These are phyloP conservation scores for Sphaeramia orbicularis DNA, from an alignment of 2,797 vertebrate species.

Conservation along the genomic window DNA sequence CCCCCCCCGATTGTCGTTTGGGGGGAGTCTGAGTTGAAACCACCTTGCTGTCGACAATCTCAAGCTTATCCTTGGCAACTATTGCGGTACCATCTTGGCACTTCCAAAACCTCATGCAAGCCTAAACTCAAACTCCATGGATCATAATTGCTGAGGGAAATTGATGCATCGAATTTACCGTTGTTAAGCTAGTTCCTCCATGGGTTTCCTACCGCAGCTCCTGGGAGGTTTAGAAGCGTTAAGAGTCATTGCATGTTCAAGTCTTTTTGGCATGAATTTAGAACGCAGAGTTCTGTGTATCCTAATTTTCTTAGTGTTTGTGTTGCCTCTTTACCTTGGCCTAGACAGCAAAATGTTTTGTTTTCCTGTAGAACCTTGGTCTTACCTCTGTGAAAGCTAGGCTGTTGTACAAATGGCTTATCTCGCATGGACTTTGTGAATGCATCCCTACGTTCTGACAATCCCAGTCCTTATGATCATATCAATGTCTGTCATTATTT, in stretches of 20 bases:
- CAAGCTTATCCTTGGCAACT: slow-evolving; percentile 73
- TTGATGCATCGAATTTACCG: slow-evolving; percentile 59
- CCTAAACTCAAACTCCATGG: slow-evolving; percentile 50
- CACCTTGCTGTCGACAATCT: slow-evolving; percentile 79
- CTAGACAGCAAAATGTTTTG: slow-evolving; percentile 74
- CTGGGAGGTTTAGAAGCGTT: slow-evolving; percentile 70
- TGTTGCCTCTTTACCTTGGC: slow-evolving; percentile 75
- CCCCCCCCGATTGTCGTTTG: slow-evolving; percentile 68
- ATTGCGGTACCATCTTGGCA: slow-evolving; percentile 80
- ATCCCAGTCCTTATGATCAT: slow-evolving; percentile 75
- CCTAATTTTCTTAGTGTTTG: slow-evolving; percentile 81
- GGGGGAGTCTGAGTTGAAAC: slow-evolving; percentile 73
- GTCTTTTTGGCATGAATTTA: slow-evolving; percentile 85
- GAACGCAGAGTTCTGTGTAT: slow-evolving; percentile 80
- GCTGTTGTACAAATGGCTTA: slow-evolving; percentile 82
- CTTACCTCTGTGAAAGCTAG: slow-evolving; percentile 81
- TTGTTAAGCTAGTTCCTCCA: slow-evolving; percentile 76
- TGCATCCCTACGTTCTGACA: slow-evolving; percentile 77
- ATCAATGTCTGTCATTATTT: slow-evolving; percentile 82
- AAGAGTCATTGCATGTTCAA: slow-evolving; percentile 82
- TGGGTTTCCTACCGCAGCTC: slow-evolving; percentile 53
- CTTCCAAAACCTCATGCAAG: slow-evolving; percentile 66
- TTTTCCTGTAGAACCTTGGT: slow-evolving; percentile 79
- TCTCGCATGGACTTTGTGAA: slow-evolving; percentile 83
- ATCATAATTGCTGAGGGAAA: slow-evolving; percentile 67